These are phyloP conservation scores for Crocuta crocuta DNA, from an alignment of 2,113 vertebrate genomes.

Conservation along the genomic window DNA sequence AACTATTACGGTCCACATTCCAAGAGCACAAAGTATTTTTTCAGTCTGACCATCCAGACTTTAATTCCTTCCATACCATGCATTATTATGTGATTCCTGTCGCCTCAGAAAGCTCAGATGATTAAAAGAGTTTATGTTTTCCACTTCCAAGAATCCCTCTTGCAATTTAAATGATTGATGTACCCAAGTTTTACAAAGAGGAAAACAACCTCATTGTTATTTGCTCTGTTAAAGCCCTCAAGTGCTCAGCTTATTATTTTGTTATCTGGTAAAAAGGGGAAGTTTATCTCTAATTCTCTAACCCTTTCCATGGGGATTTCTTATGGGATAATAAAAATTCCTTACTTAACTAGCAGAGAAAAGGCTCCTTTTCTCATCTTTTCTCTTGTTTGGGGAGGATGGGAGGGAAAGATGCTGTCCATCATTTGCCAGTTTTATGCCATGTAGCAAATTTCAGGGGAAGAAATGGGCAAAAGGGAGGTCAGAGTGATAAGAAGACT, in stretches of 20 bases:
- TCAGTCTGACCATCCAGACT: background rate
- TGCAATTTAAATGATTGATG: constrained; percentile 64
- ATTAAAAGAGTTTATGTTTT: constrained; percentile 71
- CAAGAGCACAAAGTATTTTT: background rate
- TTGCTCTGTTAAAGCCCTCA: constrained; percentile 62
- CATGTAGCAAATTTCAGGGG: background rate
- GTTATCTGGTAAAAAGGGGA: constrained; percentile 42
- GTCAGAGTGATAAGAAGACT: background rate
- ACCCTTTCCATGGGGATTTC: constrained; percentile 55
- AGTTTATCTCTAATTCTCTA: constrained; percentile 64
- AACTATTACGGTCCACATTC: background rate
- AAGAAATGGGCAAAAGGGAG: background rate
- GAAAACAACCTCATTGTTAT: constrained; percentile 65
- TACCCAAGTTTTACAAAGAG: constrained; percentile 47
- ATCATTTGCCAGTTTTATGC: background rate
- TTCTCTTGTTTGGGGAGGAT: background rate
- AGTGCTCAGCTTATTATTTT: constrained; percentile 55
- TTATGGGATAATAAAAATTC: constrained; percentile 33
- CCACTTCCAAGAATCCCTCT: constrained; percentile 64
- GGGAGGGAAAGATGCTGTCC: background rate
- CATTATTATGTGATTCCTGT: background rate
- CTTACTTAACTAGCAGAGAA: constrained; percentile 54
- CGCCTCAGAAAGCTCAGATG: constrained; percentile 41
- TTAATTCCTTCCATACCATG: background rate
- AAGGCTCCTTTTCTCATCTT: background rate